phyloP scores from a whole-genome alignment of 1,140 invertebrate genomes.

The Spodoptera litura region DNA sequence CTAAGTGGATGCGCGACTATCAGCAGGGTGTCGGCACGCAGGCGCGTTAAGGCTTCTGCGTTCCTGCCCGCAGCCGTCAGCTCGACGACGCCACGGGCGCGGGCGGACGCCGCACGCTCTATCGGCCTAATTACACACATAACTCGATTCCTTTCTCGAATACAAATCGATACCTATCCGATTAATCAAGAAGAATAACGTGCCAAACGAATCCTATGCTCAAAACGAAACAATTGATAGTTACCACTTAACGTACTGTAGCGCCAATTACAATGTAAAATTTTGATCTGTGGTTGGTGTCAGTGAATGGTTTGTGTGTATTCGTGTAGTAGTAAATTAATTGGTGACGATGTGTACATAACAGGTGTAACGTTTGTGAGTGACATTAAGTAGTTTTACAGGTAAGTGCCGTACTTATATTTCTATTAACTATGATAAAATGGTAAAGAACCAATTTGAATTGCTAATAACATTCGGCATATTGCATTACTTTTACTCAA shows the following conservation, averaged over 20 bases:
- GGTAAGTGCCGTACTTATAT: constrained; percentile 26
- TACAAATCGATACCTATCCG: constrained; percentile 73
- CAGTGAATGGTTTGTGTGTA: constrained; percentile 63
- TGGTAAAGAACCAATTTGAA: constrained; percentile 9
- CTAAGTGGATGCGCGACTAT: constrained; percentile 55
- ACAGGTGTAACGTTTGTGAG: constrained; percentile 26
- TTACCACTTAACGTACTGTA: constrained; percentile 38
- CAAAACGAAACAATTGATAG: constrained; percentile 38
- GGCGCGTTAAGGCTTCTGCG: constrained; percentile 68
- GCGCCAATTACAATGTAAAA: constrained; percentile 48
- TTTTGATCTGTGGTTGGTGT: constrained; percentile 63
- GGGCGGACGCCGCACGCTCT: constrained; percentile 66
- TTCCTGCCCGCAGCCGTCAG: constrained; percentile 62
- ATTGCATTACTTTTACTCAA: background rate
- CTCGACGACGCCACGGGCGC: constrained; percentile 64
- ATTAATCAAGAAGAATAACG: constrained; percentile 62
- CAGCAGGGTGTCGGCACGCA: constrained; percentile 66
- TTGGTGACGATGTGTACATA: constrained; percentile 39
- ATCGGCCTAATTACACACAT: constrained; percentile 46
- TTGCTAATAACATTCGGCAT: background rate
- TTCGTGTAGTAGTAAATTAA: constrained; percentile 47
- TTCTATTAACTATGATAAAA: background rate
- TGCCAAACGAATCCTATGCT: constrained; percentile 54
- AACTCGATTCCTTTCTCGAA: constrained; percentile 56
- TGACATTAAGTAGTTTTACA: constrained; percentile 36